Percentiles rank a stretch among this genome's conserved stretches.
phyloP scores from a whole-genome alignment of 2,888 invertebrate genomes.

The Toxonevra muliebris region DNA sequence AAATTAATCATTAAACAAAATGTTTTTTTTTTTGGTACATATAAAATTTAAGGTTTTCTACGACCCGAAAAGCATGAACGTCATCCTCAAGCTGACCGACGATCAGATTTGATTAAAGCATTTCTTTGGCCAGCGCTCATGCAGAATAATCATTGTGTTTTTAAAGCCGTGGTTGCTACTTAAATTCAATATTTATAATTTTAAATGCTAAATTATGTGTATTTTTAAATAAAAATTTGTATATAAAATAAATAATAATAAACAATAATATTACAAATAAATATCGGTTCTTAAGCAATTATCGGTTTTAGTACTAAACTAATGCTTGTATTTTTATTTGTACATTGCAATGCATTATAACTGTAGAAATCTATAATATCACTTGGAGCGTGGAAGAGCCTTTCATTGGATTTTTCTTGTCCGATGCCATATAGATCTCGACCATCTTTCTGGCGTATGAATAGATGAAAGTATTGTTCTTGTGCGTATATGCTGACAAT shows the following conservation, averaged over 20 bases:
- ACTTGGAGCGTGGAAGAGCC: constrained; percentile 56
- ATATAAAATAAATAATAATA: constrained; percentile 17
- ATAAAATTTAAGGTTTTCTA: constrained; percentile 69
- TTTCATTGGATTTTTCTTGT: constrained; percentile 58
- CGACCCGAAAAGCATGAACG: constrained; percentile 81
- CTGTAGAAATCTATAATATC: constrained; percentile 62
- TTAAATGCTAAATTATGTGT: neutral
- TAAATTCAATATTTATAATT: constrained; percentile 57
- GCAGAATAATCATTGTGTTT: constrained; percentile 79
- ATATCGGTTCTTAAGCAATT: constrained; percentile 35
- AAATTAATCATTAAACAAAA: constrained; percentile 14
- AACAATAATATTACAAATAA: constrained; percentile 4
- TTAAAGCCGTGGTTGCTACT: constrained; percentile 87
- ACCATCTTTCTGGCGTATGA: constrained; percentile 56
- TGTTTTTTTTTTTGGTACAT: neutral
- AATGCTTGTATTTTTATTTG: constrained; percentile 57
- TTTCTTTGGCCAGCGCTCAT: constrained; percentile 90
- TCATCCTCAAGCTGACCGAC: constrained; percentile 79
- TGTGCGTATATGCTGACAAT: constrained; percentile 61
- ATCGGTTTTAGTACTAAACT: constrained; percentile 57
- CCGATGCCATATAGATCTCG: constrained; percentile 58
- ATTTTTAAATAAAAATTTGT: constrained; percentile 10
- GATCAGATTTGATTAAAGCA: constrained; percentile 78
- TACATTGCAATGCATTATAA: constrained; percentile 59
- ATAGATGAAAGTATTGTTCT: constrained; percentile 60